Percentiles rank a stretch among this genome's conserved stretches.
Evolutionary conservation across 2,797 vertebrate genomes (phyloP).

Genomic region (Oreonectes daqikongensis): DNA sequence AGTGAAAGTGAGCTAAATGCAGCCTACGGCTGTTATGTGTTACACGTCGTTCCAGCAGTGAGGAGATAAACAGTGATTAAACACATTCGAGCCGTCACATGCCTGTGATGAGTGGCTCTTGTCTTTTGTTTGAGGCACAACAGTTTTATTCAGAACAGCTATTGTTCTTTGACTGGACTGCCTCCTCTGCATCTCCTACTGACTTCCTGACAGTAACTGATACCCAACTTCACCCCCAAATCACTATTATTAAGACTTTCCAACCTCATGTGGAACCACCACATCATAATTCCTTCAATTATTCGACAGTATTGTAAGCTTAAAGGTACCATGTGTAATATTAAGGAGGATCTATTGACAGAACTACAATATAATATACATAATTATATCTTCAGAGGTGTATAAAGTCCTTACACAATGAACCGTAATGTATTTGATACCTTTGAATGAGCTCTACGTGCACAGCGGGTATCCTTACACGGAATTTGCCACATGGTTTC

Average conservation of each 20-base stretch:
- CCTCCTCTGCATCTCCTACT: slow-evolving; percentile 48
- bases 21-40: neutral
- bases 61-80: slow-evolving; percentile 43
- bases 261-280: neutral
- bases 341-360: too few relatives aligned
- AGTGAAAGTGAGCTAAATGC: neutral
- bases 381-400: too few relatives aligned
- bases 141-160: slow-evolving; percentile 48
- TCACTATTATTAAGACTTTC: neutral
- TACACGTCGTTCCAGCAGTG: slow-evolving; percentile 19
- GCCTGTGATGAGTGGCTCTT: slow-evolving; percentile 56
- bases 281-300: slow-evolving; percentile 17
- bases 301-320: neutral
- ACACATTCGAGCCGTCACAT: slow-evolving; percentile 56
- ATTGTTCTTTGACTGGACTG: slow-evolving; percentile 58
- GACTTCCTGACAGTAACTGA: slow-evolving; percentile 50
- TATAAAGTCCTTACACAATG: too few relatives aligned
- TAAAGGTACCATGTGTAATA: too few relatives aligned
- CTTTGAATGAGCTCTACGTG: too few relatives aligned
- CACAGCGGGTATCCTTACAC: too few relatives aligned
- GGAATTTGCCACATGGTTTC: too few relatives aligned
- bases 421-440: too few relatives aligned
- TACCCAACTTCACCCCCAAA: slow-evolving; percentile 37
- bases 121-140: slow-evolving; percentile 62
- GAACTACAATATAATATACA: too few relatives aligned